Percentiles rank a stretch among this genome's conserved stretches.
Evolutionary conservation across 2,888 invertebrate genomes (phyloP).

Genomic region (Galerucella pusilla): DNA sequence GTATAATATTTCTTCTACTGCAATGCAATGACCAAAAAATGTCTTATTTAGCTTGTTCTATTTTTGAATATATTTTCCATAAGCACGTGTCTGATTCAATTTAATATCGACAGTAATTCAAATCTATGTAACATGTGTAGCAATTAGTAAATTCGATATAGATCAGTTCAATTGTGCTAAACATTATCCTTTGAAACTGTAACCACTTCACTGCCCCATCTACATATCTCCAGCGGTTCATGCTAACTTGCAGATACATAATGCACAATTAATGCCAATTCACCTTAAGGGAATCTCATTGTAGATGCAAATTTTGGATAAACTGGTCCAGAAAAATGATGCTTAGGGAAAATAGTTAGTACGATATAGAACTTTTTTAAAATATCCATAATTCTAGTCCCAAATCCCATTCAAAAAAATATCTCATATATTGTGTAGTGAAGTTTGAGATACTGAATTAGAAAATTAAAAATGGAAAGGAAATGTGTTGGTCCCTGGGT

Average conservation of each 20-base stretch:
- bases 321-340: neutral
- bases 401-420: neutral
- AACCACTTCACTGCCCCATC: conserved; percentile 27
- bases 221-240: conserved; percentile 27
- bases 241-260: conserved; percentile 17
- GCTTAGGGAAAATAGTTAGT: too few relatives aligned
- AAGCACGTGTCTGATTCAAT: neutral
- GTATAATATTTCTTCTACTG: too few relatives aligned
- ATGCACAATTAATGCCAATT: conserved; percentile 14
- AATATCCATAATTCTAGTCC: neutral
- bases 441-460: too few relatives aligned
- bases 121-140: conserved; percentile 23
- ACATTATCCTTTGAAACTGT: conserved; percentile 27
- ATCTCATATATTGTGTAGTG: neutral
- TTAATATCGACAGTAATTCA: neutral
- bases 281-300: conserved; percentile 14
- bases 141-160: conserved; percentile 33
- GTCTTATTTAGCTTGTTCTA: too few relatives aligned
- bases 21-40: too few relatives aligned
- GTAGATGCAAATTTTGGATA: neutral
- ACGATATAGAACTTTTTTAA: too few relatives aligned
- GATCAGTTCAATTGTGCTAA: conserved; percentile 23
- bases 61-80: too few relatives aligned
- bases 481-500: too few relatives aligned
- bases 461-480: too few relatives aligned